Base-by-base conservation (phyloP, 2,888 invertebrate genomes). In the Bugulina stolonifera region DNA sequence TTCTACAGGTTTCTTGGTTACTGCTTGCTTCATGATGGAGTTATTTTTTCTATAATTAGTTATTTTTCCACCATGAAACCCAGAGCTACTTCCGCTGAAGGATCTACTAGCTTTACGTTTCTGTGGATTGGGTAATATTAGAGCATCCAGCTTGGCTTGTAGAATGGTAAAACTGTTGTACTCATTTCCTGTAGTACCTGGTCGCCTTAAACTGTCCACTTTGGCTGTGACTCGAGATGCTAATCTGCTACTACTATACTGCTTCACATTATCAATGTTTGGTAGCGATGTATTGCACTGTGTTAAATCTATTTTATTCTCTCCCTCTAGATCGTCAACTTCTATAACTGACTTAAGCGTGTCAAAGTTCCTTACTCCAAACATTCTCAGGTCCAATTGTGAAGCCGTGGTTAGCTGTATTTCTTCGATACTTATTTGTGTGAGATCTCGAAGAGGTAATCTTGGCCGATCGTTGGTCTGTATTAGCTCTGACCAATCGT, bases 111-210 rank as follows among this genome's bases (percentile, higher is more conserved):
- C 64, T 34, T 64, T 64, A 3, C 64, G 29, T 34, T 64, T 64
- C 27, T 25, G 22, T 32, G 64, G 64, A 32, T 22, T 64, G 14
- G 64, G 64, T 29, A 64, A 32, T 64, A 64, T 64, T 5, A 64
- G 32, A 32, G 64, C 64, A 32, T 64, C 34, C 10, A 64, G 64
- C 64, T 64, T 64, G n/a, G 64, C 64, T 32, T 64, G 64, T 32
- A 64, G 34, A 2, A 64, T 2, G 2, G 64, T 34, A n/a, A 29
- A 64, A 29, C 32, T 27, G 27, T 64, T 64, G 10, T 22, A 32
- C 3, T 22, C 32, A 27, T 14, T 18, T 64, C 14, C 64, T 34
- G 64, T 25, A 14, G 64, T 25, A 10, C 27, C 64, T 27, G 29
- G 18, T 18, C 27, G 64, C 5, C 32, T 22, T 14, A 25, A 29